Percentiles rank a stretch among this genome's conserved stretches.
phyloP scores from a whole-genome alignment of 2,797 vertebrate genomes.

The Hapalemur alaotrensis region DNA sequence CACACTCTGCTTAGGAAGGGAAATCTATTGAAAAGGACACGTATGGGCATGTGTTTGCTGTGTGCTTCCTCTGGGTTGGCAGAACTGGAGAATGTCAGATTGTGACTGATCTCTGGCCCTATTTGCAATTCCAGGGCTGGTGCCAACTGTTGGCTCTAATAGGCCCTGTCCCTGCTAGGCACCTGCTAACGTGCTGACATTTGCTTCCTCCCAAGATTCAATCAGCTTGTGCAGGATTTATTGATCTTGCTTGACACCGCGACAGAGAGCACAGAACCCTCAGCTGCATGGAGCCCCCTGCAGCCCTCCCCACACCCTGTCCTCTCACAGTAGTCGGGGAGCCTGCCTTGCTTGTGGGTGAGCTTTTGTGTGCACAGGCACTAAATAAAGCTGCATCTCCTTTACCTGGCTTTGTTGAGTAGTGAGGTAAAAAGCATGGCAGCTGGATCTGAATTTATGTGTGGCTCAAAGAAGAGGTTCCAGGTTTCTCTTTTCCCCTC shows the following conservation, averaged over 20 bases:
- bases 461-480: not conserved
- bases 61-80: not conserved
- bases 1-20: not conserved
- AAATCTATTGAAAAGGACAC: not conserved
- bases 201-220: not conserved
- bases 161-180: not conserved
- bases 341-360: not conserved
- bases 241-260: not conserved
- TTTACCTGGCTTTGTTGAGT: not conserved
- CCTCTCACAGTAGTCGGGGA: not conserved
- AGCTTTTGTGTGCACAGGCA: not conserved
- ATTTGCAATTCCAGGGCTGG: not conserved
- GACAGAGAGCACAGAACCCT: not conserved
- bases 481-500: not conserved
- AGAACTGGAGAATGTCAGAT: not conserved
- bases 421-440: not conserved
- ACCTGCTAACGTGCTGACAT: not conserved
- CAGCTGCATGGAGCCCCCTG: rapidly evolving
- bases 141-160: not conserved
- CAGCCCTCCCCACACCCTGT: not conserved
- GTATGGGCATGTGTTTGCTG: not conserved
- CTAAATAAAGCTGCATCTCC: not conserved
- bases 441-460: not conserved
- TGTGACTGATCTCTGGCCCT: not conserved
- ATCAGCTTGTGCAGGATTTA: not conserved